phyloP scores from a whole-genome alignment of 2,888 invertebrate species.

The Diachrysia chrysitis region DNA sequence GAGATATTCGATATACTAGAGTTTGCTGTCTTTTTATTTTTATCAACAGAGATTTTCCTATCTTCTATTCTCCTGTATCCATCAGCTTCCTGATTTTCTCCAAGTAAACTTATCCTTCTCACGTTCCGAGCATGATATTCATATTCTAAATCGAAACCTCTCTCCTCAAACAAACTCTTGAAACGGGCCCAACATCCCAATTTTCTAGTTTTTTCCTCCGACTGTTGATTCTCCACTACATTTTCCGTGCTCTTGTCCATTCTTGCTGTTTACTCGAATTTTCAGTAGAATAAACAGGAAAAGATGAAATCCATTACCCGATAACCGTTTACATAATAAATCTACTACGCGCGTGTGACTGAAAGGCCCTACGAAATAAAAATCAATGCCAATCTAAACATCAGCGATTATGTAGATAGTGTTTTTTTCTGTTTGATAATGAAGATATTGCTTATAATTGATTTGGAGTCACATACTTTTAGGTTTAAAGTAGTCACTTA shows the following conservation, averaged over 20 bases:
- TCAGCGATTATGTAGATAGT: constrained; percentile 53
- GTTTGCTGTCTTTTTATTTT: constrained; percentile 37
- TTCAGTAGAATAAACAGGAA: constrained; percentile 21
- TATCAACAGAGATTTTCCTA: constrained; percentile 60
- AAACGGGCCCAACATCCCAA: constrained; percentile 82
- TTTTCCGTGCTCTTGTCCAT: constrained; percentile 58
- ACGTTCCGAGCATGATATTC: constrained; percentile 69
- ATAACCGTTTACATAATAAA: constrained; percentile 39
- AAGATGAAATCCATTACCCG: constrained; percentile 12
- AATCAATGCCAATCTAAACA: constrained; percentile 55
- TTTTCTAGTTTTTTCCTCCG: constrained; percentile 40
- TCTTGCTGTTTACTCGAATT: constrained; percentile 6
- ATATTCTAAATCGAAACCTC: constrained; percentile 84
- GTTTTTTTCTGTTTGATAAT: constrained; percentile 42
- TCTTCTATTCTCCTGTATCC: constrained; percentile 73
- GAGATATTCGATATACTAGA: constrained; percentile 47
- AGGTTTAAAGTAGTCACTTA: constrained; percentile 33
- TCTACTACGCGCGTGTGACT: constrained; percentile 15
- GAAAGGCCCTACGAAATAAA: constrained; percentile 42
- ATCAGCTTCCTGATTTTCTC: constrained; percentile 68
- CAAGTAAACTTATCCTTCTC: constrained; percentile 61
- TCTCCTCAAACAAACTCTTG: constrained; percentile 80
- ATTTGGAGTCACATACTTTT: constrained; percentile 39
- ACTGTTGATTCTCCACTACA: constrained; percentile 27
- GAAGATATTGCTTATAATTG: constrained; percentile 31